Conservation (phyloP, 2,113 vertebrate genomes). For the Pomatorhinus ruficollis region DNA sequence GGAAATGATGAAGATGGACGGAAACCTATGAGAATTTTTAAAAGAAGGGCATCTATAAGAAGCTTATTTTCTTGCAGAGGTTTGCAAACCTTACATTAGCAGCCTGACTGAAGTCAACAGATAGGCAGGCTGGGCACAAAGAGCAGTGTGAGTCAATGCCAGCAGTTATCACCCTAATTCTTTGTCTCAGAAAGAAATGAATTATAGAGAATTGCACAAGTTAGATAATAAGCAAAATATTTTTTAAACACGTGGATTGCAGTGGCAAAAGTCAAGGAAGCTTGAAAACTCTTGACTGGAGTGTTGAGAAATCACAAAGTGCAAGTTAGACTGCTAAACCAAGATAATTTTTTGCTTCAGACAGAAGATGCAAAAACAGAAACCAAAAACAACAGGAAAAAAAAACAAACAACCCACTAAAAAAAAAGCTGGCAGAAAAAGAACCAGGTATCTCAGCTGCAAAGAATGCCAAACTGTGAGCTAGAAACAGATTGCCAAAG, state of each 20-base stretch:
- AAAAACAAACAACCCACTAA: neutral
- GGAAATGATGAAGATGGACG: neutral
- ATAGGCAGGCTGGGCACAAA: neutral
- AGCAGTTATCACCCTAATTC: neutral
- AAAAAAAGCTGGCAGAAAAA: neutral
- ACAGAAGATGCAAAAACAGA: neutral
- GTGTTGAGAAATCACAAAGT: neutral
- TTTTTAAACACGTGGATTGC: neutral
- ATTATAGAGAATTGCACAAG: neutral
- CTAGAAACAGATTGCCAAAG: neutral
- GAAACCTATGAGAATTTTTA: neutral
- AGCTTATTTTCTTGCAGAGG: neutral
- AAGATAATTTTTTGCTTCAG: neutral
- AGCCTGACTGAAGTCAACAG: neutral
- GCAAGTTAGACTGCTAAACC: neutral
- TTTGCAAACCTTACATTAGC: neutral
- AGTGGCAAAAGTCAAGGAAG: neutral
- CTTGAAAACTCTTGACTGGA: neutral
- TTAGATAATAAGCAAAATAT: neutral
- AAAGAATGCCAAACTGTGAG: neutral
- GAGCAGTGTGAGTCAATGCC: neutral
- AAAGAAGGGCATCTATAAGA: neutral
- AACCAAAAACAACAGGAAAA: neutral
- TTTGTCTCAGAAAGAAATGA: neutral
- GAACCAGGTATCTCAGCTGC: neutral